Percentiles rank a stretch among this genome's conserved stretches.
Conservation (phyloP, 2,888 invertebrate species). For the Vesta saturnalis region DNA sequence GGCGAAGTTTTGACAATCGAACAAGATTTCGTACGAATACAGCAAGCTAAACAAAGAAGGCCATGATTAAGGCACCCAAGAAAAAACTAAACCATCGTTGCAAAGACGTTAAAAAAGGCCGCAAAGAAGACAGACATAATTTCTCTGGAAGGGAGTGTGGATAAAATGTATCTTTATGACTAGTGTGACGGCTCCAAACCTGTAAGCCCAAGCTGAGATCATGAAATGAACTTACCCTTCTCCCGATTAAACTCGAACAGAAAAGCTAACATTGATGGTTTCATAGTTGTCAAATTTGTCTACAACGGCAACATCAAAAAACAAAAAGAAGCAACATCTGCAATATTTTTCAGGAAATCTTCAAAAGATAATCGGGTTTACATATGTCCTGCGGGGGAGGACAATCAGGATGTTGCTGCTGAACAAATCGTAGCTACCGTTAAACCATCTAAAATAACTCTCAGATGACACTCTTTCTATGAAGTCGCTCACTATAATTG, state of each 20-base stretch:
- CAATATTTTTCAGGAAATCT: background rate
- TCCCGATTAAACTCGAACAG: background rate
- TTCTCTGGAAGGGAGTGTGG: background rate
- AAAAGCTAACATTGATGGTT: background rate
- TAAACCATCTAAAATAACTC: background rate
- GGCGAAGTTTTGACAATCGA: background rate
- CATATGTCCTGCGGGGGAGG: no score
- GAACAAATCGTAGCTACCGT: background rate
- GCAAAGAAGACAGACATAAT: background rate
- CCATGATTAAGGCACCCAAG: no score
- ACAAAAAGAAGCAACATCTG: background rate
- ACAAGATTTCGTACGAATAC: background rate
- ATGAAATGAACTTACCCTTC: background rate
- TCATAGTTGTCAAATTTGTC: no score
- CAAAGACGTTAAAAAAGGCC: background rate
- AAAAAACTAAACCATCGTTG: background rate
- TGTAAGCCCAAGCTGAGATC: background rate
- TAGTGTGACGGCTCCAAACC: background rate
- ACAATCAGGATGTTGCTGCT: background rate
- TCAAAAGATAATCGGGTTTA: background rate
- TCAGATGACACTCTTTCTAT: no score
- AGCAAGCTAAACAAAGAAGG: background rate
- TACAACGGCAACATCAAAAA: background rate
- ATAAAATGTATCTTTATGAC: background rate
- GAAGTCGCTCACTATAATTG: no score